phyloP scores from a whole-genome alignment of 2,797 vertebrate species.

The Cossypha heuglini region DNA sequence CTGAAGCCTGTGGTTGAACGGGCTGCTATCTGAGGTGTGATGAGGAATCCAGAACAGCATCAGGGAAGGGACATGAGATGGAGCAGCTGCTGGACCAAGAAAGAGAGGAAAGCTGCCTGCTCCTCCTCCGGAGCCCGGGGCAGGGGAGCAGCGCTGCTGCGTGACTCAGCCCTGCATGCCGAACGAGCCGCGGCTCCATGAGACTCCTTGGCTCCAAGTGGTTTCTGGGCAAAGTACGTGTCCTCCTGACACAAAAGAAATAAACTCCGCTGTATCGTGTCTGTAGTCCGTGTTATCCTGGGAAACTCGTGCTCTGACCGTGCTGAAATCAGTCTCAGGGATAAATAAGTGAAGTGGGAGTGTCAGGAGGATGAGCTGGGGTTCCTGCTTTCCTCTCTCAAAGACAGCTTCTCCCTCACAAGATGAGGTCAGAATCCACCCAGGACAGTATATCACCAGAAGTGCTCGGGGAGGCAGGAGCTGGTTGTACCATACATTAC shows the following conservation, averaged over 20 bases:
- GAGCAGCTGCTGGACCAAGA: neutral
- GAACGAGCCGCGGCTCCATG: rapidly evolving
- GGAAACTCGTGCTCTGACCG: neutral
- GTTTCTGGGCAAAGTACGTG: neutral
- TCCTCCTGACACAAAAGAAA: neutral
- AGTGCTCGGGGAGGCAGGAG: neutral
- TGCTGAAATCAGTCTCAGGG: neutral
- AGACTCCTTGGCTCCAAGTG: neutral
- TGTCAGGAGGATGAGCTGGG: neutral
- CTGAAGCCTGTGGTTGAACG: neutral
- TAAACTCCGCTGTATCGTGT: neutral
- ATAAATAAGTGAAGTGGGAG: neutral
- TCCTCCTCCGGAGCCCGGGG: rapidly evolving
- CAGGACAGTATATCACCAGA: constrained; percentile 28
- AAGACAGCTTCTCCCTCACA: neutral
- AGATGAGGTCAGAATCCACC: constrained; percentile 4
- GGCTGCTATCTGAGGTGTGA: rapidly evolving
- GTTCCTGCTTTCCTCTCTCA: neutral
- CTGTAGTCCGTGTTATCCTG: neutral
- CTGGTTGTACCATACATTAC: constrained; percentile 44
- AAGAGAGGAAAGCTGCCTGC: neutral
- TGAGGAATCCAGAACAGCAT: neutral
- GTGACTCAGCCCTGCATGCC: neutral
- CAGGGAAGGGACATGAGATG: neutral
- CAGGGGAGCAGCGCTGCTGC: neutral